Evolutionary conservation across 2,888 invertebrate genomes (phyloP).

Genomic region (Silvanus unidentatus): DNA sequence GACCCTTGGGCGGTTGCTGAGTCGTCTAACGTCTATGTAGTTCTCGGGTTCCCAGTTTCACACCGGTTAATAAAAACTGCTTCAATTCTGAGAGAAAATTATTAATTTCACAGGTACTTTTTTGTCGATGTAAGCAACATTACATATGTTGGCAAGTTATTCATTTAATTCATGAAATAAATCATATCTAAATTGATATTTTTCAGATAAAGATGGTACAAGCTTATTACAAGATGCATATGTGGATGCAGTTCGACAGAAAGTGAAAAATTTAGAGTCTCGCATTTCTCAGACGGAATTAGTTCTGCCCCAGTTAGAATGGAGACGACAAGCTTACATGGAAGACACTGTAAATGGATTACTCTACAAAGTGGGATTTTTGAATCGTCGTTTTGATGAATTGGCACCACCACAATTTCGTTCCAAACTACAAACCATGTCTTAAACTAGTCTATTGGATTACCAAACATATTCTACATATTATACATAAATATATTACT

Average conservation of each 20-base stretch:
- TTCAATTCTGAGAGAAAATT: too few species aligned
- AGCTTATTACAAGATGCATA: conserved; percentile 45
- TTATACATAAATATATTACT: too few species aligned
- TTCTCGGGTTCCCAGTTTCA: too few species aligned
- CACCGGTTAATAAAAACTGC: too few species aligned
- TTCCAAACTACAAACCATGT: conserved; percentile 37
- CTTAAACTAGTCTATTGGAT: too few species aligned
- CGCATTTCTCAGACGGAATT: conserved; percentile 44
- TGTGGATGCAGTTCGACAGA: conserved; percentile 47
- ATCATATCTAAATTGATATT: not conserved
- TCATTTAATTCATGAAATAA: conserved; percentile 2
- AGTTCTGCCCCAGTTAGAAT: conserved; percentile 44
- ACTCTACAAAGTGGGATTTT: conserved; percentile 45
- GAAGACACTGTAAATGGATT: conserved; percentile 46
- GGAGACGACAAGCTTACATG: conserved; percentile 44
- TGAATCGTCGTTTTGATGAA: conserved; percentile 49
- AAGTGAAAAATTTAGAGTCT: conserved; percentile 45
- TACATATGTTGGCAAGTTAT: conserved; percentile 44
- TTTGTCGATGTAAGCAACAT: conserved; percentile 46
- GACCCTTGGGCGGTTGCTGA: too few species aligned
- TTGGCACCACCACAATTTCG: conserved; percentile 48
- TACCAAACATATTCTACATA: too few species aligned
- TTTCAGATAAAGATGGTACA: conserved; percentile 29
- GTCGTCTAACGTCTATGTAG: too few species aligned
- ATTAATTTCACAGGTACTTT: too few species aligned